Evolutionary conservation across 2,888 invertebrate species (phyloP).

Genomic region (Euclidia mi): DNA sequence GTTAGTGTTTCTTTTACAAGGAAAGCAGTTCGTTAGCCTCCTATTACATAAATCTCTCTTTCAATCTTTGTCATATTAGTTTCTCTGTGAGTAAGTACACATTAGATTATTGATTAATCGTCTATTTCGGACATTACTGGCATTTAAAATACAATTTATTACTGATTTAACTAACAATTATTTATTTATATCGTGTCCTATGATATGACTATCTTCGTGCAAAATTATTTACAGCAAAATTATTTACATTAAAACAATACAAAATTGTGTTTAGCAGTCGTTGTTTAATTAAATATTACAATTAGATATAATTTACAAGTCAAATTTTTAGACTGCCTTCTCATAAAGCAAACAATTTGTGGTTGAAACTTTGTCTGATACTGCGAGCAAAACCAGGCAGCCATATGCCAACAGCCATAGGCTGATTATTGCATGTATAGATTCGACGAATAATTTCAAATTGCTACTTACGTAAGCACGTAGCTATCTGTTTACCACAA

Average conservation of each 20-base stretch:
- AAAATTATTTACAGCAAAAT: slow-evolving; percentile 78
- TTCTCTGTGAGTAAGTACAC: neutral
- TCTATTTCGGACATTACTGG: neutral
- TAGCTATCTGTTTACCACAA: neutral
- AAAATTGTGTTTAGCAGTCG: slow-evolving; percentile 62
- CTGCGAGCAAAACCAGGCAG: too few relatives aligned
- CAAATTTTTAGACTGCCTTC: slow-evolving; percentile 17
- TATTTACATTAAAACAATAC: slow-evolving; percentile 54
- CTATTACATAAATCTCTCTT: too few relatives aligned
- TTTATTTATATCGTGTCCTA: slow-evolving; percentile 59
- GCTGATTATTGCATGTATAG: neutral
- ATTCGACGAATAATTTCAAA: too few relatives aligned
- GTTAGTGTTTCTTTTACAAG: too few relatives aligned
- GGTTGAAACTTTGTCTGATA: too few relatives aligned
- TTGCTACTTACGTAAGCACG: too few relatives aligned
- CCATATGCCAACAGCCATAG: too few relatives aligned
- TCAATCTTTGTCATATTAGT: too few relatives aligned
- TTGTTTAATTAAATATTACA: slow-evolving; percentile 57
- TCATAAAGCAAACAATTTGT: slow-evolving; percentile 9
- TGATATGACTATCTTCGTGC: slow-evolving; percentile 81
- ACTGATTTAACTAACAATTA: slow-evolving; percentile 35
- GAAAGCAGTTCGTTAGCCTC: too few relatives aligned
- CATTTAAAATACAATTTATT: neutral
- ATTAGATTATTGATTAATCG: neutral
- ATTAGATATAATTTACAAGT: slow-evolving; percentile 54